phyloP scores from a whole-genome alignment of 2,888 invertebrate genomes.

The Megalurothrips usitatus region DNA sequence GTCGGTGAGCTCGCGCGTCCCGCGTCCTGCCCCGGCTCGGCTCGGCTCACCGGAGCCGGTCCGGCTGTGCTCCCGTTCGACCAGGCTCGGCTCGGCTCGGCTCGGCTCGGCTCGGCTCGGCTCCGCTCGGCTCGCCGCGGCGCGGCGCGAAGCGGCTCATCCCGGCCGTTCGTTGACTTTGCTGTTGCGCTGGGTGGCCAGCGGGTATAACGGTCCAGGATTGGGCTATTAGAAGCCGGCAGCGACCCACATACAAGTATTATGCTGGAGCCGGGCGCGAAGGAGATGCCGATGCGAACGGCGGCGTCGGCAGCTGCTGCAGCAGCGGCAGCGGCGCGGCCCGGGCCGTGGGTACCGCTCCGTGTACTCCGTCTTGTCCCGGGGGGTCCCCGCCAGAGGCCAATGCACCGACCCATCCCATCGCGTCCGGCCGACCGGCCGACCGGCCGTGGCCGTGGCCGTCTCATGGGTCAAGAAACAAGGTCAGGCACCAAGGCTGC shows the following conservation, averaged over 20 bases:
- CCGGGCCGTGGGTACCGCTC: not conserved
- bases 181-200: slow-evolving; percentile 3
- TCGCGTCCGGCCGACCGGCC: not conserved
- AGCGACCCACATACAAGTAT: slow-evolving; percentile 21
- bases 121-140: not conserved
- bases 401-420: no score
- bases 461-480: slow-evolving; percentile 13
- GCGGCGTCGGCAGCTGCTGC: no score
- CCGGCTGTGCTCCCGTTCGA: no score
- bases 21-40: no score
- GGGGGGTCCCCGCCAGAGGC: not conserved
- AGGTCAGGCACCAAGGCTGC: slow-evolving; percentile 29
- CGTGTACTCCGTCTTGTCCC: no score
- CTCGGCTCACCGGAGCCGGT: no score
- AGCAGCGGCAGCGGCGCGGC: no score
- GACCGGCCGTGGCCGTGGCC: not conserved
- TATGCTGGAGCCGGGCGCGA: not conserved
- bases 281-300: not conserved
- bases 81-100: not conserved
- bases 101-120: not conserved
- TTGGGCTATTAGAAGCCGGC: slow-evolving; percentile 16
- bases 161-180: slow-evolving; percentile 12
- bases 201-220: slow-evolving; percentile 14
- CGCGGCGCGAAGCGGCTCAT: not conserved
- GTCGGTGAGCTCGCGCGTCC: no score